phyloP scores from a whole-genome alignment of 2,888 invertebrate genomes.

The Lepidonotus clava region DNA sequence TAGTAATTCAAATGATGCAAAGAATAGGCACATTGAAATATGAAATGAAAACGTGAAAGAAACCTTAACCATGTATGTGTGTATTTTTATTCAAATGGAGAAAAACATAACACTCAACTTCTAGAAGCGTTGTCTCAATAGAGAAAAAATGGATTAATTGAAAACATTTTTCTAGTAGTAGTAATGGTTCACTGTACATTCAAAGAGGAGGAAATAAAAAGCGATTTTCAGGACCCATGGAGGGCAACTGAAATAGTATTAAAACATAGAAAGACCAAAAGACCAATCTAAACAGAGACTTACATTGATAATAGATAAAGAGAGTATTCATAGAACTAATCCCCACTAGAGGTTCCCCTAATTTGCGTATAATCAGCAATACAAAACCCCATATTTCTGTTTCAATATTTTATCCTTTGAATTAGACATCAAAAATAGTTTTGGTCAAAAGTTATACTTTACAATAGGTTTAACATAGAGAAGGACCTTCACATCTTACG shows the following conservation, averaged over 20 bases:
- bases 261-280: neutral
- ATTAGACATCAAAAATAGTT: constrained; percentile 20
- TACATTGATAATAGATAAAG: neutral
- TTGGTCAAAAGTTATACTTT: neutral
- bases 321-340: neutral
- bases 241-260: neutral
- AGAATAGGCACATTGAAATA: too few species aligned
- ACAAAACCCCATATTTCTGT: neutral
- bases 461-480: neutral
- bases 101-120: neutral
- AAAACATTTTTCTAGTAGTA: too few species aligned
- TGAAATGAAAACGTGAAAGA: too few species aligned
- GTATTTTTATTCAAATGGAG: neutral
- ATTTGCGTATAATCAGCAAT: neutral
- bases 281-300: neutral
- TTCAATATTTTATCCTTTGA: neutral
- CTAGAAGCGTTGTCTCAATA: neutral
- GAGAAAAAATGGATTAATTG: neutral
- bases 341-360: too few species aligned
- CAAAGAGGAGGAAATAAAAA: too few species aligned
- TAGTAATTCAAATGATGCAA: too few species aligned
- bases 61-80: neutral
- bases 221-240: too few species aligned
- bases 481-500: neutral
- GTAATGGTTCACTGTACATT: too few species aligned